phyloP scores from a whole-genome alignment of 2,888 invertebrate genomes.

The Luperina nickerlii region DNA sequence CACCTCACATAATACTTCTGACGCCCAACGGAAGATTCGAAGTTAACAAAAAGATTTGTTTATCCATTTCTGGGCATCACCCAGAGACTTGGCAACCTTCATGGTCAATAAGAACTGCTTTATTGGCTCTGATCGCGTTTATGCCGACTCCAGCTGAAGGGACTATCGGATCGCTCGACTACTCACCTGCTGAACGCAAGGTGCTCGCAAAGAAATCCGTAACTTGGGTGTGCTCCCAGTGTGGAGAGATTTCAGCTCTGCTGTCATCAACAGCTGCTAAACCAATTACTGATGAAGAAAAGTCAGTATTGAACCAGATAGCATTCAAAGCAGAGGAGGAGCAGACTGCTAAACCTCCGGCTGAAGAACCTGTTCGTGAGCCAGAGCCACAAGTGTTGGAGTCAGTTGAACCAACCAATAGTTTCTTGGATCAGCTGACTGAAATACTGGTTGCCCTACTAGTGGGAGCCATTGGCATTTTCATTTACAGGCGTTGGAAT shows the following conservation, averaged over 20 bases:
- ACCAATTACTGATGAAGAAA: conserved; percentile 87
- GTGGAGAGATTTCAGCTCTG: conserved; percentile 84
- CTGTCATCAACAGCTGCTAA: conserved; percentile 87
- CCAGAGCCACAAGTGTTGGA: conserved; percentile 80
- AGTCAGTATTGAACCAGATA: conserved; percentile 86
- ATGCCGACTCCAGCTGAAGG: conserved; percentile 97
- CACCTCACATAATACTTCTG: conserved; percentile 97
- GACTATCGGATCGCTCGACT: conserved; percentile 97
- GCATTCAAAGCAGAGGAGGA: conserved; percentile 89
- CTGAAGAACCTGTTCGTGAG: conserved; percentile 79
- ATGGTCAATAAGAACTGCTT: conserved; percentile 98
- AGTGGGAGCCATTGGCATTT: conserved; percentile 85
- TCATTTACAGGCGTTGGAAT: conserved; percentile 87
- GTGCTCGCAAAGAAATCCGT: conserved; percentile 93
- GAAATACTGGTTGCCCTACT: conserved; percentile 86
- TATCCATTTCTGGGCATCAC: conserved; percentile 98
- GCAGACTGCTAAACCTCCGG: conserved; percentile 76
- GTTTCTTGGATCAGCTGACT: conserved; percentile 85
- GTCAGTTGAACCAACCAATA: conserved; percentile 81
- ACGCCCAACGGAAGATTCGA: conserved; percentile 99
- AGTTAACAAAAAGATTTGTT: conserved; percentile 97
- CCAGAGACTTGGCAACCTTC: conserved; percentile 99
- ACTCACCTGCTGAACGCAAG: conserved; percentile 95
- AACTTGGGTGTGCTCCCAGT: conserved; percentile 82
- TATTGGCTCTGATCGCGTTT: conserved; percentile 97